Base-by-base conservation (phyloP, 2,113 vertebrate genomes). In the Dicrurus megarhynchus region DNA sequence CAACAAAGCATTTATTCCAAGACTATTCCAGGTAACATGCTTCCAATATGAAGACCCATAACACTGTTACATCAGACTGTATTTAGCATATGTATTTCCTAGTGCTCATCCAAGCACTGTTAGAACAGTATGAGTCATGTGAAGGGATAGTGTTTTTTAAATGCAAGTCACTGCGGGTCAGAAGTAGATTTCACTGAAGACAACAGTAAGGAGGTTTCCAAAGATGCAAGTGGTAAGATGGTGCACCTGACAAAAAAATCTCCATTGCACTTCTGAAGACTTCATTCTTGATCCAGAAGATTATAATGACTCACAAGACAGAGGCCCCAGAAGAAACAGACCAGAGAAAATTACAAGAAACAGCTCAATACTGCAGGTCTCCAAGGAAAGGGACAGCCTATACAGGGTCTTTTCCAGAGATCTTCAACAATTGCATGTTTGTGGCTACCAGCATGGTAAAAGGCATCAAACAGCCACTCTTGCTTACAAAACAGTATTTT, bases 131-230 rank as follows among this genome's bases (percentile, higher is more conserved):
- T 11, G 17, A 37, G 30, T 4, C n/a, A 50, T 32, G 28, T n/a
- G 41, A 52, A 47, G 10, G 10, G 11, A 26, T 1, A 47, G 11
- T 18, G 11, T 0, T 57, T 84, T 74, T 39, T 23, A 85, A 87
- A 63, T 9, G 3, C 30, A 75, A 55, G 44, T 53, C 56, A 68
- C 19, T 1, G 0, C 0, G 1, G 3, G 9, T 80, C 67, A 56
- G 23, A 85, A 47, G 7, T 26, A 27, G 11, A 49, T 83, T 85
- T 57, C 35, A 74, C 13, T 44, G 5, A 32, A 87, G 32, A 17
- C 33, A 73, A 32, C 4, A 84, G 30, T 26, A 44, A 39, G 6
- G 19, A 8, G 4, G 8, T 7, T 65, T 20, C 16, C 23, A 76
- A 16, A 57, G 59, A 61, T 23, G 3, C 28, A 46, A 39, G 27